Percentiles rank a stretch among this genome's conserved stretches.
Evolutionary conservation across 2,888 invertebrate genomes (phyloP).

Genomic region (Octonoba sinensis): DNA sequence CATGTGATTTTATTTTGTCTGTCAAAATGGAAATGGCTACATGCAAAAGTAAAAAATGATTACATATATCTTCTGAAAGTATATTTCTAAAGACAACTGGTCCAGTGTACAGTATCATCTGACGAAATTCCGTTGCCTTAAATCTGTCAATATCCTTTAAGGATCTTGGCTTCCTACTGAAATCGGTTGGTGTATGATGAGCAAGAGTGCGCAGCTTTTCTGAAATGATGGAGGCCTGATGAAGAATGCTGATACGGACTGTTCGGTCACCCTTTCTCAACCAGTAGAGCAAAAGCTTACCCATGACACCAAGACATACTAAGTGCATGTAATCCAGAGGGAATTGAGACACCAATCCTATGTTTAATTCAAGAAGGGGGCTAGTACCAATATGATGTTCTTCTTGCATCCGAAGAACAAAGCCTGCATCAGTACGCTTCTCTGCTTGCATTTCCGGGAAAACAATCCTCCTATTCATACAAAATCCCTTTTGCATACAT

Average conservation of each 20-base stretch:
- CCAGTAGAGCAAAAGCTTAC: constrained; percentile 11
- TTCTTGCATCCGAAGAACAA: not conserved
- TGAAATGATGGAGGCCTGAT: not conserved
- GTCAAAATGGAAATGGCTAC: constrained; percentile 5
- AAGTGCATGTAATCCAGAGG: constrained; percentile 31
- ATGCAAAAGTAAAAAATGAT: constrained; percentile 24
- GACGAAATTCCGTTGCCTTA: constrained; percentile 26
- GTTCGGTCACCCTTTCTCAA: not conserved
- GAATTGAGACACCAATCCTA: constrained; percentile 7
- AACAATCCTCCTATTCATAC: too few species aligned
- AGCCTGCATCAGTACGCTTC: constrained; percentile 1
- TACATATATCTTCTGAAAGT: not conserved
- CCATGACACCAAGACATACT: constrained; percentile 9
- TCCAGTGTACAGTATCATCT: constrained; percentile 13
- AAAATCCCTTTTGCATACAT: too few species aligned
- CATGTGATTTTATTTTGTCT: not conserved
- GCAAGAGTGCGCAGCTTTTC: not conserved
- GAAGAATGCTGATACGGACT: not conserved
- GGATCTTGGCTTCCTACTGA: constrained; percentile 1
- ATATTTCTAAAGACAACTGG: constrained; percentile 9
- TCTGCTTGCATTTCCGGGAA: too few species aligned
- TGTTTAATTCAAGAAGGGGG: constrained; percentile 13
- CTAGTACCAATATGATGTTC: constrained; percentile 3
- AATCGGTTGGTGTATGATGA: not conserved
- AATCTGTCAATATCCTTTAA: constrained; percentile 13